Evolutionary conservation across 2,888 invertebrate species (phyloP).

Genomic region (Phortica okadai): DNA sequence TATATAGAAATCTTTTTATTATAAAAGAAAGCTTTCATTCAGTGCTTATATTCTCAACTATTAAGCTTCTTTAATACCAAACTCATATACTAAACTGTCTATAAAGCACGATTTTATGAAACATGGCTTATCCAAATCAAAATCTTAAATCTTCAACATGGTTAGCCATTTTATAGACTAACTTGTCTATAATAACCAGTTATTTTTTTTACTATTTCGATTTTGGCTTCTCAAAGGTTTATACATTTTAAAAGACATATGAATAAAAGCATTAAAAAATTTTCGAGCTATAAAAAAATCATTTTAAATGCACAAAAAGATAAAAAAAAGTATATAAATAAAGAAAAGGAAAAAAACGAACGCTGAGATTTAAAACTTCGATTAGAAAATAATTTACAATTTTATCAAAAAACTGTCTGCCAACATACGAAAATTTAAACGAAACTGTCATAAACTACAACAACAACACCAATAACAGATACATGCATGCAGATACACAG

Average conservation of each 20-base stretch:
- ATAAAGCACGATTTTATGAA: no score
- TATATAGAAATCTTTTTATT: no score
- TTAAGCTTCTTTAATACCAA: no score
- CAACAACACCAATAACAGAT: background rate
- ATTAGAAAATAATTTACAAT: constrained; percentile 27
- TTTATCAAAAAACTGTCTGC: background rate
- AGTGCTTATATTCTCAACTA: no score
- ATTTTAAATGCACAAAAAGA: background rate
- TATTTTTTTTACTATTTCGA: no score
- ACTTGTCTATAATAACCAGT: no score
- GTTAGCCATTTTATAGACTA: no score
- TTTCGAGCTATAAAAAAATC: background rate
- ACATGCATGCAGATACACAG: background rate
- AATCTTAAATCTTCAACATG: no score
- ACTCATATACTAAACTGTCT: no score
- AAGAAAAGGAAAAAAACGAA: background rate
- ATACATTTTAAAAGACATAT: background rate
- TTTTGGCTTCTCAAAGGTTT: background rate
- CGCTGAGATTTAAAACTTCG: background rate
- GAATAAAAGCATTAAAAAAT: background rate
- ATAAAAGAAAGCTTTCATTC: no score
- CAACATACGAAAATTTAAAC: constrained; percentile 3
- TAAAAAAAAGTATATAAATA: no score
- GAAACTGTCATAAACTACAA: constrained; percentile 11
- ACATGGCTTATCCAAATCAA: no score